Evolutionary conservation across 2,888 invertebrate genomes (phyloP), one percentile per base, ranked within the genome.

Genomic region (Thecocarcelia acutangulata): DNA sequence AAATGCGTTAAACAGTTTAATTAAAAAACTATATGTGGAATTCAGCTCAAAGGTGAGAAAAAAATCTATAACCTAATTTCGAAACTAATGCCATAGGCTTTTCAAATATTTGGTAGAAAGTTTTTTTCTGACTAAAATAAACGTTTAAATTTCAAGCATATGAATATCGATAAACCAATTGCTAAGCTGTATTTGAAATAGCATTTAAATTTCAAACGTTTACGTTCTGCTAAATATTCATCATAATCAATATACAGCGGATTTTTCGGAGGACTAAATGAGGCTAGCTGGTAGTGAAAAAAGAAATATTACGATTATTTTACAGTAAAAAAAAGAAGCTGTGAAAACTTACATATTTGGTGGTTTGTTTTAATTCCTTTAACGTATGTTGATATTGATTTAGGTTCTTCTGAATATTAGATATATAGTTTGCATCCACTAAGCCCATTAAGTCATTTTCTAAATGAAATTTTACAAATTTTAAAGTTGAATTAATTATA

Each of bases 231-330:
- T 9, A 87, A 44, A 70, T 86, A 85, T n/a, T 89, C 88, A 48
- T 89, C 86, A 66, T 88, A 90, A 78, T 90, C 88, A 68, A 90
- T 90, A 42, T 87, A 87, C 2, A 90, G 81, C 0, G 89, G 90
- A 83, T 87, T 88, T 28, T 85, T 86, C 2, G 84, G 59, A 13
- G 90, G 90, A 78, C 89, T 90, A 72, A 90, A 90, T 0, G 89
- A 86, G 11, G 87, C 85, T 50, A 90, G 85, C 90, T 90, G 72
- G 3, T 74, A 84, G 74, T 52, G 19, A 5, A 9, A 12, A 44
- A 56, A n/a, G 69, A 79, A 42, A 13, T 46, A 63, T 52, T 21
- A n/a, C 21, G 15, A 42, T 50, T 37, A 56, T 56, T 78, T 50
- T 12, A 19, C 1, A n/a, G 11, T 17, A 4, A 46, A 19, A 0